These are phyloP conservation scores for Entosphenus tridentatus DNA, from an alignment of 2,113 vertebrate species.

Conservation along the genomic window DNA sequence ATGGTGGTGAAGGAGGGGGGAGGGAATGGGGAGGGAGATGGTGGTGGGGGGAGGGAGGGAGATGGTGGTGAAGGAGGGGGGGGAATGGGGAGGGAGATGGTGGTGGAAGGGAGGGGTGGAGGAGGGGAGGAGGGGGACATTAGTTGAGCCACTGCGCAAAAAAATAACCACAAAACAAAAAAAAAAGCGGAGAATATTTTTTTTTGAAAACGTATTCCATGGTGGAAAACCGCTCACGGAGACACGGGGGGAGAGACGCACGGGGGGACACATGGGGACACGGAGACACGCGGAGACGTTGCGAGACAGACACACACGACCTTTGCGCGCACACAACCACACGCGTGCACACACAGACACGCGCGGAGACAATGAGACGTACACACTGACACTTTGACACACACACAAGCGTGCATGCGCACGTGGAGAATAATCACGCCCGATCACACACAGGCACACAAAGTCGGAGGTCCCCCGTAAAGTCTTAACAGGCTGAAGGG, in stretches of 20 bases:
- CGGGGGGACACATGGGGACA: background rate
- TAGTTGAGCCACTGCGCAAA: too few species aligned
- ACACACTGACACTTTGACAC: constrained; percentile 3
- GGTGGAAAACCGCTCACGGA: background rate
- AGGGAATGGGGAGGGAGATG: too few species aligned
- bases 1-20: too few species aligned
- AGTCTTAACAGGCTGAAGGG: background rate
- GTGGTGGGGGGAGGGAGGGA: too few species aligned
- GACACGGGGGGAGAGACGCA: background rate
- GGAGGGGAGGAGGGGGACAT: too few species aligned
- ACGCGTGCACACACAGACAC: constrained; percentile 1
- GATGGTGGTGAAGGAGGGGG: too few species aligned
- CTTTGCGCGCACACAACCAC: background rate
- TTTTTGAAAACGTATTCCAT: background rate
- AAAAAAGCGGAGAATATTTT: background rate
- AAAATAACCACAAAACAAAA: too few species aligned
- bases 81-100: too few species aligned
- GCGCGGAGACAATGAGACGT: background rate
- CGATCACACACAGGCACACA: background rate
- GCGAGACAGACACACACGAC: background rate
- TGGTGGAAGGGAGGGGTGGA: too few species aligned
- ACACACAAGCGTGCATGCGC: background rate
- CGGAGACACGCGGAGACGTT: background rate
- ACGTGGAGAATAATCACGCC: background rate
- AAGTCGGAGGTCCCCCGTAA: background rate